Evolutionary conservation across 2,797 vertebrate genomes (phyloP), one percentile per base, ranked within the genome.

Genomic region (Sebastes minor): DNA sequence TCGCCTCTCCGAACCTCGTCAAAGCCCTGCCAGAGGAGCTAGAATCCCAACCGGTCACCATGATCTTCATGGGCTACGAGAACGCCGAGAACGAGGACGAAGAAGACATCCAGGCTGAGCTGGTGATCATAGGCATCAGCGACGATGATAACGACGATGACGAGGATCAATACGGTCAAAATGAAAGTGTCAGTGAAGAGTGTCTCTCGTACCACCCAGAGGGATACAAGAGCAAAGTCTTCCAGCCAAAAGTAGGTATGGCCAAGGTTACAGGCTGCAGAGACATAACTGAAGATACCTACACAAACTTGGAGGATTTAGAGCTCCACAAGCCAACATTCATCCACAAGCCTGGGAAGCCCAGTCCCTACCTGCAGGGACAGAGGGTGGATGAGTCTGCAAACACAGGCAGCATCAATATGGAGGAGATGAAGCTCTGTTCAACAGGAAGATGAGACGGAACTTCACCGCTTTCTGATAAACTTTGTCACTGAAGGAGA

Each of bases 51-150:
- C 95, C 97, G 0, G 92, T 99, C 62, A 99, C 97, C 0, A 98
- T 99, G 98, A 96, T 99, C 83, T 99, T 99, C 90, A 99, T 99
- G 97, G 98, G 98, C 4, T 99, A 97, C 46, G 96, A 98, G 86
- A 95, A 95, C 0, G 87, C 96, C 18, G 96, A 96, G 0, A 96
- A 97, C 0, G 90, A 96, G 1, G 97, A 96, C 0, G 96, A 97
- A 2, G 97, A 97, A 11, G 86, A 96, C 72, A 95, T 98, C 80
- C 96, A 93, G 2, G 97, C 97, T 2, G 98, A 99, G 90, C 77
- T 99, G 46, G 97, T 99, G 4, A 89, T 98, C 71, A 96, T 99
- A 28, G 93, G 94, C 3, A 96, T 96, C 0, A 95, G 96, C 0
- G 91, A 92, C 32, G 92, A 94, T 2, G 90, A 89, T 0, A 59